Base-by-base conservation (phyloP, 2,113 vertebrate genomes). In the Phalacrocorax carbo region DNA sequence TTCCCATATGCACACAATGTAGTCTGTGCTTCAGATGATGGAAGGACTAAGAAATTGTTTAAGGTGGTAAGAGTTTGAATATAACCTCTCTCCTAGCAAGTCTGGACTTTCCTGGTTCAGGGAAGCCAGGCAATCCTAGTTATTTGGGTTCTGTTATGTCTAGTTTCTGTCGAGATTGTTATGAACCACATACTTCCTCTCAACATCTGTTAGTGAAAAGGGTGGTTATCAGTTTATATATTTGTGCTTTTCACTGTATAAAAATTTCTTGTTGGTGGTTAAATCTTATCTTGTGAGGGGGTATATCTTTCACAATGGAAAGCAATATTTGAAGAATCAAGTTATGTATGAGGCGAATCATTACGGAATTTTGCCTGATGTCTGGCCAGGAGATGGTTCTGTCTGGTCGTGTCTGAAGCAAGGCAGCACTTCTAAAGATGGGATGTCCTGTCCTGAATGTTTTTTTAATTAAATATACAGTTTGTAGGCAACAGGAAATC, bases 371-470 rank as follows among this genome's bases (percentile, higher is more conserved):
- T 92, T 95, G 78, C 90, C 68, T 89, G 60, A 58, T 96, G 93
- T 93, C 94, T 96, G 94, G 90, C 96, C 93, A 96, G 90, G 62
- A 95, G 90, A 42, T 93, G 62, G 57, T 87, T 97, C 75, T 90
- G 90, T 94, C 92, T 96, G 80, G 82, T 80, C 40, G 38, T 82
- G 75, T 70, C 82, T 0, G 1, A 90, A 92, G 36, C 78, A 52
- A 88, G 36, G 49, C 66, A 82, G 21, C 9, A 5, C 93, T 96
- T 91, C 90, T 93, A 34, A 88, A 94, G 85, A 86, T 90, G 92
- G 49, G 82, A 72, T 73, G 46, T 94, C 70, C 75, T 88, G 73
- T 73, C 34, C 30, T 85, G 62, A 79, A 58, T 86, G 34, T 29
- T 88, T 78, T 88, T 57, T 54, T 49, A 52, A 48, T 90, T 80